phyloP scores from a whole-genome alignment of 2,113 vertebrate genomes.

The Calyptommatus sinebrachiatus region DNA sequence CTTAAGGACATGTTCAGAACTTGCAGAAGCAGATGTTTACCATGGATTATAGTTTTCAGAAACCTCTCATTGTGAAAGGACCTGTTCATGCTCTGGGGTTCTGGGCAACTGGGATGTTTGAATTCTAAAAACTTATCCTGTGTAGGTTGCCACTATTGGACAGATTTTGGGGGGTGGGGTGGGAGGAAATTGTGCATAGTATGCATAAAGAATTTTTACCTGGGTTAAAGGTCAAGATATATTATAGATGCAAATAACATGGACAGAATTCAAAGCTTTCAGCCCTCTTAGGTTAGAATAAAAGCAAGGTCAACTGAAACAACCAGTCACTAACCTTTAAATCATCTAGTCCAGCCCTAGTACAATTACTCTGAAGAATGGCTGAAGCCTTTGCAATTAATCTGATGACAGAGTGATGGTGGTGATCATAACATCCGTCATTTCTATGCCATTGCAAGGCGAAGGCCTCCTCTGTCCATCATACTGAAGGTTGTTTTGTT shows the following conservation, averaged over 20 bases:
- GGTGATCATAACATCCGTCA: constrained; percentile 20
- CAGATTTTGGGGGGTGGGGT: neutral
- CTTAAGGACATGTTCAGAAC: neutral
- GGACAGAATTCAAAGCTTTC: neutral
- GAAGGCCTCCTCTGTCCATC: constrained; percentile 22
- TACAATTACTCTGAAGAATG: neutral
- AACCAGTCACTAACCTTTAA: neutral
- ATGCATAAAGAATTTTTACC: too few relatives aligned
- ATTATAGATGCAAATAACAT: neutral
- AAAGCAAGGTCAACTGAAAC: neutral
- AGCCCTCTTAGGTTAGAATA: neutral
- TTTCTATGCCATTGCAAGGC: constrained; percentile 15
- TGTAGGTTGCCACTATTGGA: neutral
- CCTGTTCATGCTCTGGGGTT: neutral
- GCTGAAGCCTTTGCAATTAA: constrained; percentile 15
- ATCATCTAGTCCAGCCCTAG: neutral
- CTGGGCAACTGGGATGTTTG: neutral
- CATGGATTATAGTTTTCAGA: neutral
- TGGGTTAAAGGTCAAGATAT: neutral
- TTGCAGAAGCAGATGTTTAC: neutral
- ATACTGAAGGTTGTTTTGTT: constrained; percentile 27
- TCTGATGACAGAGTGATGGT: constrained; percentile 23
- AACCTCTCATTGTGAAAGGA: neutral
- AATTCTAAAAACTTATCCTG: neutral
- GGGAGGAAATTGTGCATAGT: neutral